These are phyloP conservation scores for Heliornis fulica DNA, from an alignment of 2,113 vertebrate species.

Conservation along the genomic window DNA sequence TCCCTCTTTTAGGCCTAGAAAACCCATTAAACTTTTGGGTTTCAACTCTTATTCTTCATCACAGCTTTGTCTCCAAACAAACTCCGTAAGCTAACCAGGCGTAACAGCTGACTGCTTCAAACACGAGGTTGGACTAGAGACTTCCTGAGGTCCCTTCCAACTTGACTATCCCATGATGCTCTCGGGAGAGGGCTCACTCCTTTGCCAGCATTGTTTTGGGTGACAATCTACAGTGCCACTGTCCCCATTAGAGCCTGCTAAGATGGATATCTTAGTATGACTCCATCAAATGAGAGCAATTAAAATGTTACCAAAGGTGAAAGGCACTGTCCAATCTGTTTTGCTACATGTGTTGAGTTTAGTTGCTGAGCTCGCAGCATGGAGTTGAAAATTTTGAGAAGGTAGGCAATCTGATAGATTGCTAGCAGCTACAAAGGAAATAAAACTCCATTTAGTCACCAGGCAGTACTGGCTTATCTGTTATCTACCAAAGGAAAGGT, in stretches of 20 bases:
- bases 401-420: not conserved
- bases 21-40: not conserved
- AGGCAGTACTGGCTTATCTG: not conserved
- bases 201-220: not conserved
- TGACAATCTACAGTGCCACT: rapidly evolving
- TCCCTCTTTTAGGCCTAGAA: not conserved
- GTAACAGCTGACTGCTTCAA: not conserved
- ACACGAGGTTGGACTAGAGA: not conserved
- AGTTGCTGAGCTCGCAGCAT: not conserved
- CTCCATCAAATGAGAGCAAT: not conserved
- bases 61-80: no score
- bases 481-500: not conserved
- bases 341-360: not conserved
- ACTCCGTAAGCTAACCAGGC: not conserved
- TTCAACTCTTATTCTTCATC: not conserved
- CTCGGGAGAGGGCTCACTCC: not conserved
- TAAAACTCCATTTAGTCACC: not conserved
- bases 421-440: not conserved
- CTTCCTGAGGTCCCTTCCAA: not conserved
- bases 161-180: not conserved
- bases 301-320: not conserved
- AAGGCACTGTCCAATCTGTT: not conserved
- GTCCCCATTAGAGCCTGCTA: not conserved
- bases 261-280: not conserved
- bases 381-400: not conserved